Evolutionary conservation across 2,113 vertebrate genomes (phyloP), one percentile per base, ranked within the genome.

Genomic region (Cebus imitator): DNA sequence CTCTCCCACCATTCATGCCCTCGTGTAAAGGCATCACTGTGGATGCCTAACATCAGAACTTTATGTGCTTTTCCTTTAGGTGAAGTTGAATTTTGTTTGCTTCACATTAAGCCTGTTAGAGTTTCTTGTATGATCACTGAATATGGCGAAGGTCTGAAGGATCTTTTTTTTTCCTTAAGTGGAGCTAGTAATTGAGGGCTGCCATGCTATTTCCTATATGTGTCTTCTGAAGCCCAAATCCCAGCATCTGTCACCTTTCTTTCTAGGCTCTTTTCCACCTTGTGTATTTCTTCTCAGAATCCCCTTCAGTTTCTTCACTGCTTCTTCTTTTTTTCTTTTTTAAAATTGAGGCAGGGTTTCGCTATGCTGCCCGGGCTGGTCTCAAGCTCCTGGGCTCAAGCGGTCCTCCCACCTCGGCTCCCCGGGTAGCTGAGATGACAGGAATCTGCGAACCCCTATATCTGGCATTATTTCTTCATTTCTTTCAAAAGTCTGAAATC

Each of bases 191-290:
- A 18, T 6, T 55, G 79, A 3, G n/a, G 48, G 13, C 66, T 27
- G 32, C 6, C 45, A 18, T 0, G 8, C 37, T 11, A 4, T 14
- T 30, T 70, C 17, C 4, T 4, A 27, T 7, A 5, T 7, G 23
- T 14, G 48, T 57, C 18, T 8, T n/a, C 61, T 21, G 6, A 25
- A 58, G 48, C 89, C 27, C 61, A 43, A 35, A 68, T 37, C 45
- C 10, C 6, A 18, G 50, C 5, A 35, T 2, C 37, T n/a, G 27
- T 27, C 78, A 85, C 23, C 27, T 35, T 88, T 48, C n/a, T 32
- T 66, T 57, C 52, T 37, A 11, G 32, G 27, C 14, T 37, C 25
- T 35, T 68, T 20, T 17, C 66, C 40, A 75, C 48, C 21, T 20
- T 73, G 18, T 30, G 30, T 8, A 48, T 73, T 87, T 68, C 50